Conservation (phyloP, 2,113 vertebrate genomes). For the Sorex fumeus region DNA sequence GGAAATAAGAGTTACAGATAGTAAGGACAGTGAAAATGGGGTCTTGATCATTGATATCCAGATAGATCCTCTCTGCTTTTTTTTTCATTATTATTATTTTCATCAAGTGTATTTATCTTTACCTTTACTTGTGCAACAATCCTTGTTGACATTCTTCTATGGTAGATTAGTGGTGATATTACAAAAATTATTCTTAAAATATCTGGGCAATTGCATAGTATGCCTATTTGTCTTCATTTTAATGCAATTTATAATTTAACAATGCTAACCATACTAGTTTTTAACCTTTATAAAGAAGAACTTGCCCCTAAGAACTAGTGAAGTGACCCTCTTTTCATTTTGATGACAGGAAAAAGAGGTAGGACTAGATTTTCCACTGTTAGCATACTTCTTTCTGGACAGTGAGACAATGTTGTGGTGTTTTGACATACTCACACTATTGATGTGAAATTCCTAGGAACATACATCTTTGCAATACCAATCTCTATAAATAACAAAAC, state of each 20-base stretch:
- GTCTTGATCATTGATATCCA: background rate
- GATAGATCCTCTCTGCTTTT: background rate
- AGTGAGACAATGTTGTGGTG: background rate
- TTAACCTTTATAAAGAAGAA: background rate
- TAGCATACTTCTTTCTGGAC: background rate
- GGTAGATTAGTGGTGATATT: background rate
- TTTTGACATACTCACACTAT: background rate
- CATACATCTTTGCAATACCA: background rate
- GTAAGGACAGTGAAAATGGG: background rate
- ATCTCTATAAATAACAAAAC: background rate
- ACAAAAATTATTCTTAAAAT: background rate
- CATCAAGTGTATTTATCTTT: background rate
- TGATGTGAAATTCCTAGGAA: conserved; percentile 32
- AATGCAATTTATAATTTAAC: background rate
- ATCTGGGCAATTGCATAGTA: background rate
- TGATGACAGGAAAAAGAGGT: background rate
- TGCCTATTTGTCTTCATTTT: background rate
- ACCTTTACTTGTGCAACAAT: background rate
- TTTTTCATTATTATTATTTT: background rate
- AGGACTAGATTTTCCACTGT: background rate
- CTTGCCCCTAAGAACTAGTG: background rate
- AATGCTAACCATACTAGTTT: background rate
- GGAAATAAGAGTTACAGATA: conserved; percentile 18
- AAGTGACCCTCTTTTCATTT: background rate
- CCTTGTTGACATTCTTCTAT: background rate